A percentile compares a stretch with the other conserved stretches of the same genome.
These are phyloP conservation scores for Hormiphora californensis DNA, from an alignment of 37 sponge, comb jelly and placozoan genomes.

Conservation along the genomic window DNA sequence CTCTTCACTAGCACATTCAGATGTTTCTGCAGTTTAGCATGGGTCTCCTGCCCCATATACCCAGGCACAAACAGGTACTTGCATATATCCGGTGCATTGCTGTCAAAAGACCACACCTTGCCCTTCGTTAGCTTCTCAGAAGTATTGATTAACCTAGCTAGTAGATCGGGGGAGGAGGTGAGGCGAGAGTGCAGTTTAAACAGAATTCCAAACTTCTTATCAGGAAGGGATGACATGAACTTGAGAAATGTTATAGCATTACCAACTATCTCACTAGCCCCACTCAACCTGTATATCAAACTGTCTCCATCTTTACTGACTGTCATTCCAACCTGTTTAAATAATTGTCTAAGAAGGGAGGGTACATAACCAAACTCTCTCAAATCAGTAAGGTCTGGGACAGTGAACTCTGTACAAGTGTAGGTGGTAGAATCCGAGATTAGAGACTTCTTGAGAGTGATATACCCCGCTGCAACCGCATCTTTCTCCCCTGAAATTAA, in stretches of 20 bases:
- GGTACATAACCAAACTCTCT: not conserved
- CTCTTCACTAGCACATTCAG: constrained; percentile 13
- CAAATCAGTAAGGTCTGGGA: not conserved
- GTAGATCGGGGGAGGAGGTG: not conserved
- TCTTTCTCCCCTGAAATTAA: no score
- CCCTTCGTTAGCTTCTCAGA: not conserved
- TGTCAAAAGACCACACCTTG: not conserved
- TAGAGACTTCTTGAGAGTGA: no score
- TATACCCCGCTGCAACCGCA: no score
- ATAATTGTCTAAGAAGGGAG: not conserved
- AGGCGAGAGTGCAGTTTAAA: not conserved
- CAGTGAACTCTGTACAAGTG: not conserved
- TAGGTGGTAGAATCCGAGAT: not conserved
- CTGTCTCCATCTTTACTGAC: not conserved
- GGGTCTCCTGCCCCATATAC: not conserved
- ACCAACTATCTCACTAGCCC: not conserved
- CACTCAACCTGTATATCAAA: not conserved
- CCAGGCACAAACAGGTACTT: constrained; percentile 25
- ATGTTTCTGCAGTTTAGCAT: constrained; percentile 34
- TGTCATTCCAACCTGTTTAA: not conserved
- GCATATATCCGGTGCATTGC: not conserved
- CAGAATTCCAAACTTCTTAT: constrained; percentile 24
- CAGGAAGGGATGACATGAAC: constrained; percentile 3
- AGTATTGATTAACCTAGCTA: not conserved
- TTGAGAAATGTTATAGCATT: not conserved